Base-by-base conservation (phyloP, 2,797 vertebrate genomes). In the Emydoidea blandingii region DNA sequence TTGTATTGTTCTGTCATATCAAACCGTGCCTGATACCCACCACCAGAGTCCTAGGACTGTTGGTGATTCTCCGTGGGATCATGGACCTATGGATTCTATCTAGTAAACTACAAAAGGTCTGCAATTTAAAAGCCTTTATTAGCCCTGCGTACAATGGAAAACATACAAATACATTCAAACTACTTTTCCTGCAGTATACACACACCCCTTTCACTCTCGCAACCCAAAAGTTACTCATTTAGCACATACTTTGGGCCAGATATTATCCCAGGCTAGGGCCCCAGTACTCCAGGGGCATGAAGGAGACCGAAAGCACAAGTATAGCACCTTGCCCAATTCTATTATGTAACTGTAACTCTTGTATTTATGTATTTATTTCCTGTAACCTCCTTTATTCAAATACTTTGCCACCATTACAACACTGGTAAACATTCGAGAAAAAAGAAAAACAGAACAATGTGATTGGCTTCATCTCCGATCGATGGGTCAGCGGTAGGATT, bases 181-280 rank as follows among this genome's bases (percentile, higher is more conserved):
- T 49, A 78, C 44, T 47, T 78, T 47, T 31, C 27, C 85, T 79
- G 53, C n/a, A 4, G 2, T 3, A n/a, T 1, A 29, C 16, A 83
- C n/a, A 19, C 19, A 12, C 34, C 12, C 19, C 79, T 84, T 83
- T 82, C 53, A 15, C 37, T 76, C 74, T 47, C 68, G 19, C 0
- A 0, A 3, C 9, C 2, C 2, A 4, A 1, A 7, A 15, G 21
- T 54, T 78, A 25, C n/a, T 31, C 54, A 9, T 7, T 29, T 78
- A 87, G 29, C 34, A 15, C 41, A 29, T 76, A 76, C 12, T 76
- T 27, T 29, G 12, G 25, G 41, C 15, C 44, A 6, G 29, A 25
- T 25, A 62, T 27, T n/a, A 34, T 37, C 27, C 31, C 56, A 44
- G 0, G 0, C 2, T 0, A 88, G 86, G 41, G 52, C 21, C 21